These are phyloP conservation scores for Eumaeus atala DNA, from an alignment of 1,140 invertebrate genomes.

Conservation along the genomic window DNA sequence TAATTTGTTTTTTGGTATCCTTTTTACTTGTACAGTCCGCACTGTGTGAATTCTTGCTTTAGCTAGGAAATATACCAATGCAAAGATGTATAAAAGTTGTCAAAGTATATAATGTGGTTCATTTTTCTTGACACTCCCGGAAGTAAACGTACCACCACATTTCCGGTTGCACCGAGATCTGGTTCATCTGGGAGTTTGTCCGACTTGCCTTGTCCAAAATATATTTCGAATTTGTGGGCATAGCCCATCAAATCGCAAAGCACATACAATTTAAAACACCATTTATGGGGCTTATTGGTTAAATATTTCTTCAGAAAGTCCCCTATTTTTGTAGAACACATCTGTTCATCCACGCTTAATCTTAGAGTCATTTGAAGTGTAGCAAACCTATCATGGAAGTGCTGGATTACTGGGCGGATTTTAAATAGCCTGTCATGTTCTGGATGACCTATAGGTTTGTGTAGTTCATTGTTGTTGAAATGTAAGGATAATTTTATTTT, in stretches of 20 bases:
- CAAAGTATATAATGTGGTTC: constrained; percentile 41
- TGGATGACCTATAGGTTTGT: too few relatives aligned
- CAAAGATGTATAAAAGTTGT: constrained; percentile 42
- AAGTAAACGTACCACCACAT: constrained; percentile 33
- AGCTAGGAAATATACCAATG: constrained; percentile 32
- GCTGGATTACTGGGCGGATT: constrained; percentile 34
- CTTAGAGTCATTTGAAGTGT: constrained; percentile 33
- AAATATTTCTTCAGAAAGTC: constrained; percentile 41
- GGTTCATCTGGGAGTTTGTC: constrained; percentile 29
- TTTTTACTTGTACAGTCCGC: constrained; percentile 36
- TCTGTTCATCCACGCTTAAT: constrained; percentile 43
- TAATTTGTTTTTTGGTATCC: constrained; percentile 37
- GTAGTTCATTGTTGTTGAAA: too few relatives aligned
- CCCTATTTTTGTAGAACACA: constrained; percentile 39
- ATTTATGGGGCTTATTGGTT: constrained; percentile 20
- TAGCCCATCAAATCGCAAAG: constrained; percentile 33
- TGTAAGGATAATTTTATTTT: too few relatives aligned
- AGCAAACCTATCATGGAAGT: constrained; percentile 35
- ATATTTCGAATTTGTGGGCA: constrained; percentile 34
- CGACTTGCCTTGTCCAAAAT: constrained; percentile 30
- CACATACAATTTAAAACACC: constrained; percentile 46
- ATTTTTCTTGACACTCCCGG: constrained; percentile 29
- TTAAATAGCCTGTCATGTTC: constrained; percentile 37
- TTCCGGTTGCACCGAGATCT: constrained; percentile 35
- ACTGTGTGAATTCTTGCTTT: constrained; percentile 36